Base-by-base conservation (phyloP, 2,888 invertebrate genomes). In the Andricus quercusramuli region DNA sequence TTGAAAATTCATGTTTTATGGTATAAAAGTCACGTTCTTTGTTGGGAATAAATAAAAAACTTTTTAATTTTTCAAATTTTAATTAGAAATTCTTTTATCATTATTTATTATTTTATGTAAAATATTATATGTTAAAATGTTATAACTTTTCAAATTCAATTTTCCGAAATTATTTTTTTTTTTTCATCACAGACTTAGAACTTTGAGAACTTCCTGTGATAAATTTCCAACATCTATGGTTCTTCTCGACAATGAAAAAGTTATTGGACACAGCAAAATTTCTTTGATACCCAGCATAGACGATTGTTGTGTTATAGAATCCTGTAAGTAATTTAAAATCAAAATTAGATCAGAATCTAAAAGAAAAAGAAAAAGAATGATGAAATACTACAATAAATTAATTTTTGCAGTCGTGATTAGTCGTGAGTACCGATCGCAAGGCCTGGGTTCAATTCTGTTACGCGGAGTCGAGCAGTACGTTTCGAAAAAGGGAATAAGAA, bases 251-350 rank as follows among this genome's bases (percentile, higher is more conserved):
- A 93, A 93, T 80, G 90, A 91, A 78, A 90, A 92, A 78, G 95
- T 97, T 70, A 93, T 97, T 87, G 97, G 97, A 4, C 97, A 97
- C 92, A 95, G 96, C 87, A 97, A 97, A 93, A 93, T 97, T 81
- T 96, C 96, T 68, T 93, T 95, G 77, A 95, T 97, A 89, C 96
- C 96, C 3, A 94, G 95, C 87, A 94, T 96, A 87, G 94, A 94
- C 83, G 94, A 95, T 83, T 95, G 96, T 84, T 97, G 97, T 92
- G 96, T 97, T 90, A 94, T 97, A 79, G 97, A 97, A 94, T 96
- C 97, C 64, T 93, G 94, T 94, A 89, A 89, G 84, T 74, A 74
- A 56, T 66, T 78, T 17, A 59, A 20, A 22, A 59, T 11, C 0
- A 11, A n/a, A n/a, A 56, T 22, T 20, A 51, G 51, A 47, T 17